Conservation (phyloP, 2,113 vertebrate genomes). For the Ceratotherium simum region DNA sequence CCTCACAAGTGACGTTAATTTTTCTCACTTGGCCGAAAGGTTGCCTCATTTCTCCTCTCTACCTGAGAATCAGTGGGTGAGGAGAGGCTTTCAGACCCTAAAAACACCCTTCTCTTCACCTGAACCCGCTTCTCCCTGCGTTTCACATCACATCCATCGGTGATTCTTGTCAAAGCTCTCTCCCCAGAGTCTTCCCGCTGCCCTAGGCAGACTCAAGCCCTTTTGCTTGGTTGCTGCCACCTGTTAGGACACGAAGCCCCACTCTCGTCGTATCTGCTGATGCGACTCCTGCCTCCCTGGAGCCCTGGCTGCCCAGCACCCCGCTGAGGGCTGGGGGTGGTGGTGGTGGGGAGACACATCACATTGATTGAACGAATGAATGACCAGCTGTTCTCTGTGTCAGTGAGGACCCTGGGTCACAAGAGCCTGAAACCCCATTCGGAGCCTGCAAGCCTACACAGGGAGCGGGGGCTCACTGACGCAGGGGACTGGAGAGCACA, state of each 20-base stretch:
- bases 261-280: not conserved
- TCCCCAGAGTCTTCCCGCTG: not conserved
- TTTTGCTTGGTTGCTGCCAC: not conserved
- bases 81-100: not conserved
- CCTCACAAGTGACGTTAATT: not conserved
- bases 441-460: not conserved
- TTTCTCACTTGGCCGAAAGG: not conserved
- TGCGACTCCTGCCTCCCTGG: not conserved
- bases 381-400: not conserved
- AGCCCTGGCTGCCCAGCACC: not conserved
- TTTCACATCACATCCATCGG: not conserved
- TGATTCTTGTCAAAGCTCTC: not conserved
- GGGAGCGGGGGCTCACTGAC: not conserved
- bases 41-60: not conserved
- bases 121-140: not conserved
- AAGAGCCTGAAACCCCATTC: no score
- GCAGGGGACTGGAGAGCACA: not conserved
- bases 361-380: not conserved
- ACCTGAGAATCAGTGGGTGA: not conserved
- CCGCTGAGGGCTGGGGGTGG: not conserved
- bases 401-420: not conserved
- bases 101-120: not conserved
- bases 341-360: no score
- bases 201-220: no score
- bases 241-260: not conserved